Conservation (phyloP, 2,797 vertebrate species). For the Acipenser transmontanus region DNA sequence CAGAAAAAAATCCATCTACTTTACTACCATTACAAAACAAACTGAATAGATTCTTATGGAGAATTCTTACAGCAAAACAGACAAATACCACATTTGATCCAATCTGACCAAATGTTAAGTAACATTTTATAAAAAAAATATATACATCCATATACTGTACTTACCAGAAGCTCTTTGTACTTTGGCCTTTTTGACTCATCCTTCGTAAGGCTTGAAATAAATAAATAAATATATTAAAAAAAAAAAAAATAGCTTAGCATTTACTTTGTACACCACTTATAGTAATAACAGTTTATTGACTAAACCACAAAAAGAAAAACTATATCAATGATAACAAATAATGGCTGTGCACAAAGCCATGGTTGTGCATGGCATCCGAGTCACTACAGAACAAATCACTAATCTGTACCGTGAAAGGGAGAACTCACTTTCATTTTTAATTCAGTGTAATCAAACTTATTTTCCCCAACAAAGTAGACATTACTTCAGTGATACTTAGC, state of each 20-base stretch:
- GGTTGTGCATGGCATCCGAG: no score
- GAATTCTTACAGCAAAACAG: background rate
- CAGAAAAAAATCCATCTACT: no score
- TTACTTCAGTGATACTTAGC: no score
- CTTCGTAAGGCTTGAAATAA: constrained; percentile 85
- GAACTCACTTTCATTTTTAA: no score
- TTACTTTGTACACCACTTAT: background rate
- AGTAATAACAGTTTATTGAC: no score
- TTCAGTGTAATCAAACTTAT: no score
- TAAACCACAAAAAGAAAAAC: no score
- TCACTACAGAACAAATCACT: no score
- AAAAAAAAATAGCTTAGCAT: background rate
- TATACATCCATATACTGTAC: constrained; percentile 32
- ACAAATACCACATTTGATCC: background rate
- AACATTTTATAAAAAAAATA: background rate
- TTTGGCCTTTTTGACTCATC: constrained; percentile 98
- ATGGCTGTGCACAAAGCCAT: no score
- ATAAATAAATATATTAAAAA: background rate
- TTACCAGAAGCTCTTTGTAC: constrained; percentile 97
- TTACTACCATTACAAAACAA: background rate
- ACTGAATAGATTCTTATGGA: background rate
- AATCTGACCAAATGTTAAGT: background rate
- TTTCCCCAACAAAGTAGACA: no score
- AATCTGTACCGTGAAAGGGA: no score
- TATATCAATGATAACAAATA: no score